Evolutionary conservation across 2,113 vertebrate species (phyloP).

Genomic region (Gallinago paraguaiae): DNA sequence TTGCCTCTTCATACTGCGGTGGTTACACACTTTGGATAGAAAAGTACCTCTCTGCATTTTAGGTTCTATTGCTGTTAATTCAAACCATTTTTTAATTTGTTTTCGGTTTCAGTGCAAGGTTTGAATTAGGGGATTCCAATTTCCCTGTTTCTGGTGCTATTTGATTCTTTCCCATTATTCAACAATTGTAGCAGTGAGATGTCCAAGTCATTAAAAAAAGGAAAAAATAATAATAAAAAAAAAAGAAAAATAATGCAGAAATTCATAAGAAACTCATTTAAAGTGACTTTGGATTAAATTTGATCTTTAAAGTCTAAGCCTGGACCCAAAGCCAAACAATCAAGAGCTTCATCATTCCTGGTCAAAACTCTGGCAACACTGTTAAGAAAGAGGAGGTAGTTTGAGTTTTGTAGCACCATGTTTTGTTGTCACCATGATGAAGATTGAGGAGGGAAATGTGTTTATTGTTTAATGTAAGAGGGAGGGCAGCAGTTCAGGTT

Average conservation of each 20-base stretch:
- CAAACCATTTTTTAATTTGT: background rate
- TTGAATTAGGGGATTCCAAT: background rate
- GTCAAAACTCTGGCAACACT: background rate
- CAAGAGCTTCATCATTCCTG: background rate
- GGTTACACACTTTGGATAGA: background rate
- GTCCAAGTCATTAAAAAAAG: background rate
- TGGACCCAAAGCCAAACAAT: constrained; percentile 17
- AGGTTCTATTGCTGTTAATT: constrained; percentile 4
- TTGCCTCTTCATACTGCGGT: background rate
- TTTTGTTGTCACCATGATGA: background rate
- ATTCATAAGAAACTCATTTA: background rate
- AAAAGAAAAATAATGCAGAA: background rate
- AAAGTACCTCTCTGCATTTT: background rate
- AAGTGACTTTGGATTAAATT: constrained; percentile 44
- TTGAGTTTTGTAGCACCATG: background rate
- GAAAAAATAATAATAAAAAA: background rate
- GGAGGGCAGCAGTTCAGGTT: background rate
- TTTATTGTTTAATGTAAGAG: constrained; percentile 13
- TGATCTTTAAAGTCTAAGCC: constrained; percentile 41
- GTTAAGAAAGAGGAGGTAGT: background rate
- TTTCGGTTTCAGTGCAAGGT: background rate
- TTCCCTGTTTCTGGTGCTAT: background rate
- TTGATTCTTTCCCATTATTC: background rate
- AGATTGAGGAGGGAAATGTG: background rate
- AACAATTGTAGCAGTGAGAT: background rate